Percentiles rank a stretch among this genome's conserved stretches.
Conservation (phyloP, 2,888 invertebrate genomes). For the Phyto melanocephala region DNA sequence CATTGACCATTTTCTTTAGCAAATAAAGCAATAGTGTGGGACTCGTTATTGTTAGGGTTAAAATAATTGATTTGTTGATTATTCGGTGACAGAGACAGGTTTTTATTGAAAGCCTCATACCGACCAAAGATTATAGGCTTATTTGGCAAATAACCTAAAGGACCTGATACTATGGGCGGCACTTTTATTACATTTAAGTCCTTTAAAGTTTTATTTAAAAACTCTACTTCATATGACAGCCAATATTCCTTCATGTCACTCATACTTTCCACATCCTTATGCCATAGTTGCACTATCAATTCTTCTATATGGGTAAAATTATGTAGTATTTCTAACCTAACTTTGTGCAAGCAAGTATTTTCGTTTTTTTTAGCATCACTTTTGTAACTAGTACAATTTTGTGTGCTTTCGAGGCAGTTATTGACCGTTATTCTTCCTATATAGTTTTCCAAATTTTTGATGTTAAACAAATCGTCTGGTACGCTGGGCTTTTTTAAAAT, state of each 20-base stretch:
- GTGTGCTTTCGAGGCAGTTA: not conserved
- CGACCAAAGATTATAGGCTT: conserved; percentile 72
- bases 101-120: conserved; percentile 68
- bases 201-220: conserved; percentile 60
- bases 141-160: conserved; percentile 73
- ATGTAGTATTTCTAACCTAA: conserved; percentile 67
- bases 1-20: conserved; percentile 61
- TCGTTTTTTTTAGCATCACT: not conserved
- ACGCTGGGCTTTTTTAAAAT: conserved; percentile 67
- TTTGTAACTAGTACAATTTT: not conserved
- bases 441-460: not conserved
- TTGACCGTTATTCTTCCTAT: conserved; percentile 29
- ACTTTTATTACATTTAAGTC: not conserved
- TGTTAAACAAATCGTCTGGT: conserved; percentile 27
- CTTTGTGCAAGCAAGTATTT: conserved; percentile 44
- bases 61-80: conserved; percentile 71
- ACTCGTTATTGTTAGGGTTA: conserved; percentile 57
- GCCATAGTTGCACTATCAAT: conserved; percentile 26
- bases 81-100: conserved; percentile 54
- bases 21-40: conserved; percentile 66
- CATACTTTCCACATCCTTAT: not conserved
- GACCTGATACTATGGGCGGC: conserved; percentile 69
- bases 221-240: conserved; percentile 70
- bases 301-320: conserved; percentile 67
- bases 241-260: conserved; percentile 63